Evolutionary conservation across 2,113 vertebrate species (phyloP), one percentile per base, ranked within the genome.

Genomic region (Rhinolophus ferrumequinum): DNA sequence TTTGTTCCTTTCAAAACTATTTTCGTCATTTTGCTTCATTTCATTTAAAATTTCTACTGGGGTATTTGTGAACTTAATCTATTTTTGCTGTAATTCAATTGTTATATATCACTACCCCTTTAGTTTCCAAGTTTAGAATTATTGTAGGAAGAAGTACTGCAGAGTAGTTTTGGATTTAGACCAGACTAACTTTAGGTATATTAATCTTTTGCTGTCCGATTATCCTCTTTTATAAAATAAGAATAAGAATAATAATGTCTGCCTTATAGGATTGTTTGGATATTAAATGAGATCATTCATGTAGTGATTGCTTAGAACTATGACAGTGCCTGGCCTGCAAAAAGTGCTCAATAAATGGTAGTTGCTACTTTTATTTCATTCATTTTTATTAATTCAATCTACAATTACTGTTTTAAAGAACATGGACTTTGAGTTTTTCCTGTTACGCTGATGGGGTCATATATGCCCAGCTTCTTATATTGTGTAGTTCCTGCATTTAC

Each of bases 1-100:
- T 66, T 75, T 96, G 80, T n/a, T 69, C 16, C 56, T 92, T 84
- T 86, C 18, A 83, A 81, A 95, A 87, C 60, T 87, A 6, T 93
- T 54, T 44, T 67, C 3, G 15, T 96, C 9, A 22, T 67, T 89
- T 96, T 90, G 4, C 56, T 94, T 94, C 11, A 9, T 88, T 77
- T 94, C 44, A 85, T 80, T 86, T 44, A 58, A 84, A 82, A 35
- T 81, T 60, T 92, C 73, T 73, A 7, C 58, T 84, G 10, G n/a
- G 5, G 24, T 70, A 50, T 56, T 56, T 90, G 30, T 88, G 80
- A 69, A 56, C 18, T 64, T 73, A 10, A 35, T 72, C 24, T 85
- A 26, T 73, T 93, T 96, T 85, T 86, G 35, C 35, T 54, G 11
- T 16, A 79, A 38, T 86, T 76, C 10, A 3, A 0, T 82, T 77